Percentiles rank a stretch among this genome's conserved stretches.
Conservation (phyloP, 2,888 invertebrate genomes). For the Zaprionus lineosus region DNA sequence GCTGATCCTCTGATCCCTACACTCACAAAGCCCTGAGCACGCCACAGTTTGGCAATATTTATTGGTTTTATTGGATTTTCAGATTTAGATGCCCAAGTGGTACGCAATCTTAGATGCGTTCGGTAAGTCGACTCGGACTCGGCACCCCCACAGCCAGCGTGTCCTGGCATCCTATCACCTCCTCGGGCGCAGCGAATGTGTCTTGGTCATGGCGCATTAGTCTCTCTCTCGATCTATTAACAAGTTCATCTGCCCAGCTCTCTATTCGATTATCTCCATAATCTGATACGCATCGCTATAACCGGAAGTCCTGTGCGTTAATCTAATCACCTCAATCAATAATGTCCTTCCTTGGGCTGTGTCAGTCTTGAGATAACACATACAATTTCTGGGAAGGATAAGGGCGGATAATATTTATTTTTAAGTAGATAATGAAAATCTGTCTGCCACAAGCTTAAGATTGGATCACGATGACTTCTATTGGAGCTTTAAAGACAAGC, state of each 20-base stretch:
- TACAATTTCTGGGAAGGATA: no score
- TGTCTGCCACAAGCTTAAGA: no score
- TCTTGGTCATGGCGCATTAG: slow-evolving; percentile 67
- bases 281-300: slow-evolving; percentile 29
- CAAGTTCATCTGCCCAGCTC: slow-evolving; percentile 26
- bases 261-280: slow-evolving; percentile 36
- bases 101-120: slow-evolving; percentile 60
- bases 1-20: slow-evolving; percentile 60
- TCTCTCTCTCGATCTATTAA: slow-evolving; percentile 32
- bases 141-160: slow-evolving; percentile 13
- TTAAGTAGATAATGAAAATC: no score
- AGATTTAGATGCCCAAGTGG: slow-evolving; percentile 57
- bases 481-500: background rate
- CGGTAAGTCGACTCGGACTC: background rate
- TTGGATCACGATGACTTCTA: no score
- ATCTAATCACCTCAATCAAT: no score
- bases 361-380: no score
- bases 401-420: no score
- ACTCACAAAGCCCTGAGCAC: slow-evolving; percentile 62
- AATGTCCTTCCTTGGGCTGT: no score
- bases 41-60: slow-evolving; percentile 80
- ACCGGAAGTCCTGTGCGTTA: slow-evolving; percentile 36
- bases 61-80: slow-evolving; percentile 80
- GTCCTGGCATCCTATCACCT: slow-evolving; percentile 32
- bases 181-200: slow-evolving; percentile 58